Evolutionary conservation across 2,888 invertebrate genomes (phyloP), one percentile per base, ranked within the genome.

Genomic region (Venusia cambrica): DNA sequence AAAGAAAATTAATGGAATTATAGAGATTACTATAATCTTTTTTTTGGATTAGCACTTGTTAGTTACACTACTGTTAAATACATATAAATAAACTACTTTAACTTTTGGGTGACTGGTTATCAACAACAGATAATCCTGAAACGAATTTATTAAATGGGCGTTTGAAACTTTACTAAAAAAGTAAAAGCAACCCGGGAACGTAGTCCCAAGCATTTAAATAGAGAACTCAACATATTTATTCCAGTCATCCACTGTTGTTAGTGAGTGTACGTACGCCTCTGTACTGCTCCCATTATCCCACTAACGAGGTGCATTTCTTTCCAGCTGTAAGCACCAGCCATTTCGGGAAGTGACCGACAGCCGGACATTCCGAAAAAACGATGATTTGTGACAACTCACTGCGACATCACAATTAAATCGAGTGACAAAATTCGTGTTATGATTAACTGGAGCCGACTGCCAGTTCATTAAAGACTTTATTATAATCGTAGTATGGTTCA

Each of bases 231-330:
- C n/a, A n/a, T n/a, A n/a, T n/a, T n/a, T n/a, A n/a, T n/a, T n/a
- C n/a, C n/a, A n/a, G n/a, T n/a, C n/a, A 63, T 61, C 7, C 50
- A 51, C 55, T 57, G 50, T 30, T 38, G 24, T n/a, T 9, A 11
- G n/a, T 27, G 13, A 28, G 37, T 38, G 74, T 81, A 73, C 79
- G 36, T 35, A 73, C 79, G 36, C 35, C 35, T 18, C 8, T 13
- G 29, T 18, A 74, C 76, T 72, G 69, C 71, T 65, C 62, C 69
- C 78, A 83, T 79, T 83, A 81, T 69, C 46, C 57, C 59, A 56
- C 68, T 85, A 84, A 84, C 83, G 75, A 85, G 83, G 59, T 44
- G 61, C 73, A 73, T 76, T 77, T 79, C 74, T 78, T 74, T 71
- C 62, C 53, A 51, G 27, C 12, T 27, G 62, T 52, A 61, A 66